A percentile compares a stretch with the other conserved stretches of the same genome.
These are phyloP conservation scores for Anguilla marmorata DNA, from an alignment of 2,797 vertebrate genomes.

Conservation along the genomic window DNA sequence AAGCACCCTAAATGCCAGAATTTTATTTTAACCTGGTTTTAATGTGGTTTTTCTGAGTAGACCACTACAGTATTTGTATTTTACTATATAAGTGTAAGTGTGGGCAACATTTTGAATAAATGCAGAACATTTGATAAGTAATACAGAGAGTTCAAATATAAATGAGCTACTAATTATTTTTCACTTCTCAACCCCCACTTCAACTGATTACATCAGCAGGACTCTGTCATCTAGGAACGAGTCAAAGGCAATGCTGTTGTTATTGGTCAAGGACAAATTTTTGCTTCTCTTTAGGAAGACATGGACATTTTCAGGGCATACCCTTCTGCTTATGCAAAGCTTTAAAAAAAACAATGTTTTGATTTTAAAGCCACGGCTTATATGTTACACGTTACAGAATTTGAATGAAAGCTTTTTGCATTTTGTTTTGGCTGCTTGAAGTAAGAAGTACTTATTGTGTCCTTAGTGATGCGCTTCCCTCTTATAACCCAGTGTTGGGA, in stretches of 20 bases:
- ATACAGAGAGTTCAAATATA: not conserved
- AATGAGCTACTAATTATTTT: not conserved
- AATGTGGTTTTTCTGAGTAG: not conserved
- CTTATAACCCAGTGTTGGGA: constrained; percentile 20
- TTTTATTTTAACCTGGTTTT: not conserved
- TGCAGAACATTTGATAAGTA: not conserved
- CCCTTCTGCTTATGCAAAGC: not conserved
- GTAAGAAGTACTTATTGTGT: not conserved
- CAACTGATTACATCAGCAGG: not conserved
- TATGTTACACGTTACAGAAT: not conserved
- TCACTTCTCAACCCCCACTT: not conserved
- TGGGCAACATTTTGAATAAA: not conserved
- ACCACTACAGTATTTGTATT: not conserved
- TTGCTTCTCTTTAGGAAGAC: not conserved
- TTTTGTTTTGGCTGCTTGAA: not conserved
- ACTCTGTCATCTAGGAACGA: not conserved
- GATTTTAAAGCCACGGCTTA: not conserved
- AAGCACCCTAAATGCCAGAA: not conserved
- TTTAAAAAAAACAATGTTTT: not conserved
- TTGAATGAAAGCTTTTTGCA: not conserved
- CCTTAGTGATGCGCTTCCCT: not conserved
- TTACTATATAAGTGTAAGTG: not conserved
- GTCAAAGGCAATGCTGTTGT: not conserved
- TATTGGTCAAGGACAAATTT: not conserved
- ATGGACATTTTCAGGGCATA: not conserved